These are phyloP conservation scores for Rutilus rutilus DNA, from an alignment of 2,113 vertebrate genomes.

Conservation along the genomic window DNA sequence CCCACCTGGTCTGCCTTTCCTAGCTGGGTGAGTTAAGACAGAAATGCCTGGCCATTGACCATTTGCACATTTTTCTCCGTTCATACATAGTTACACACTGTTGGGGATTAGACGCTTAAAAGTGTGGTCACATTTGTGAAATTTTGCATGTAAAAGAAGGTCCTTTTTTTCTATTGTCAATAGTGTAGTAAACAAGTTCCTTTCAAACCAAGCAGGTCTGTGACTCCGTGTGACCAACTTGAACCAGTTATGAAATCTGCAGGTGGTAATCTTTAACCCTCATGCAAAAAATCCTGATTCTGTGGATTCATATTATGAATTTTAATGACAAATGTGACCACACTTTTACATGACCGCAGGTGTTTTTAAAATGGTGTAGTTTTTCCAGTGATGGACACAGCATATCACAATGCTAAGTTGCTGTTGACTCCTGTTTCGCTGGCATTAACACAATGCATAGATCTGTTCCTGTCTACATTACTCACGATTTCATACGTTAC, in stretches of 20 bases:
- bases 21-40: conserved; percentile 88
- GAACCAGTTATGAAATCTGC: neutral
- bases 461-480: neutral
- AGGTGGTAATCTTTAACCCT: neutral
- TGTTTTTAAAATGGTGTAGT: neutral
- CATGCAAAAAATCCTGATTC: no score
- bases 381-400: neutral
- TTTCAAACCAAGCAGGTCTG: neutral
- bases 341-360: neutral
- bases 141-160: no score
- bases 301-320: no score
- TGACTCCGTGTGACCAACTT: neutral
- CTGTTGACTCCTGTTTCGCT: neutral
- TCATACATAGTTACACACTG: neutral
- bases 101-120: neutral
- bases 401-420: neutral
- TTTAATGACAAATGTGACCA: neutral
- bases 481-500: neutral
- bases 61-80: neutral
- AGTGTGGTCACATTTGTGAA: neutral
- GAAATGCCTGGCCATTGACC: neutral
- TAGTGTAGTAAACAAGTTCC: neutral
- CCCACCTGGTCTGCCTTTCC: conserved; percentile 97
- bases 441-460: neutral
- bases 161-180: neutral